These are phyloP conservation scores for Netelia virgata DNA, from an alignment of 2,888 invertebrate species.

Conservation along the genomic window DNA sequence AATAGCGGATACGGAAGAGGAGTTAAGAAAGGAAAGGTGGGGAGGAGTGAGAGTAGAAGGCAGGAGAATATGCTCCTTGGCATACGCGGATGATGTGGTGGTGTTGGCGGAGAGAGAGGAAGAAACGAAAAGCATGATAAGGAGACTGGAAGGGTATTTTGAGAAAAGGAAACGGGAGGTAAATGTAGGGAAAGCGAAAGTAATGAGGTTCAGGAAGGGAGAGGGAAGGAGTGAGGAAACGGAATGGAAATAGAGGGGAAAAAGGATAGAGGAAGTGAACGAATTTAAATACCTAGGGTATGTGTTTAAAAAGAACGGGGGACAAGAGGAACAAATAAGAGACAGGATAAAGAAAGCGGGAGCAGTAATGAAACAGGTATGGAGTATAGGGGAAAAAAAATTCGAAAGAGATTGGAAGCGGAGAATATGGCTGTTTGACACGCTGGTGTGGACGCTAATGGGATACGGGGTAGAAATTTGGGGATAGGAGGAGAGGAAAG, in stretches of 20 bases:
- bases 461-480: conserved; percentile 21
- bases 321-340: too few species aligned
- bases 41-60: too few species aligned
- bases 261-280: conserved; percentile 62
- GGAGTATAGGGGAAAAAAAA: too few species aligned
- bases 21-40: too few species aligned
- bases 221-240: conserved; percentile 18
- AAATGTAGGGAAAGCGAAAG: too few species aligned
- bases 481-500: not conserved
- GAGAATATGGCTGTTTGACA: conserved; percentile 40
- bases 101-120: conserved; percentile 49
- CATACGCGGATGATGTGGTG: too few species aligned
- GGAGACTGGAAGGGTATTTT: conserved; percentile 37
- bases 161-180: too few species aligned
- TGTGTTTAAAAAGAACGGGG: not conserved
- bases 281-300: conserved; percentile 57
- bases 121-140: conserved; percentile 53
- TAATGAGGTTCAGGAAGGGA: not conserved
- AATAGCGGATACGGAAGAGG: too few species aligned
- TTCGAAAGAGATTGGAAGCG: too few species aligned
- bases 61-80: too few species aligned
- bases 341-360: too few species aligned
- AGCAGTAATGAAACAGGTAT: too few species aligned
- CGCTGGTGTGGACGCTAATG: conserved; percentile 34
- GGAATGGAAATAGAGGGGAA: conserved; percentile 44